A percentile compares a stretch with the other conserved stretches of the same genome.
phyloP scores from a whole-genome alignment of 2,113 vertebrate genomes.

The Scomber japonicus region DNA sequence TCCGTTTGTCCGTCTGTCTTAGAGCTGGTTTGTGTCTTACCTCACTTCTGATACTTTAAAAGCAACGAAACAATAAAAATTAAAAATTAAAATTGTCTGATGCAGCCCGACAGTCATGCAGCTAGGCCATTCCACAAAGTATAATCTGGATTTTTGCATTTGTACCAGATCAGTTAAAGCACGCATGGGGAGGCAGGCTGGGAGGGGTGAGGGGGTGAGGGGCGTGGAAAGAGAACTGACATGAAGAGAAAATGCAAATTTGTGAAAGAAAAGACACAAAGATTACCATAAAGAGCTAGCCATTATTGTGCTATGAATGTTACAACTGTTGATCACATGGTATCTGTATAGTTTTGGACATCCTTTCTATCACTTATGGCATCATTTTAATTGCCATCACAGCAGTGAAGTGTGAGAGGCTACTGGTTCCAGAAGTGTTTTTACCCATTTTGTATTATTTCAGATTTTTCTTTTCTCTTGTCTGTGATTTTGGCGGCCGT shows the following conservation, averaged over 20 bases:
- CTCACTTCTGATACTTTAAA: constrained; percentile 20
- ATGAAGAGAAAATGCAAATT: background rate
- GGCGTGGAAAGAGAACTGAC: background rate
- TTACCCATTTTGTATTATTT: too few relatives aligned
- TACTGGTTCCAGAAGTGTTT: too few relatives aligned
- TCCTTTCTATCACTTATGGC: too few relatives aligned
- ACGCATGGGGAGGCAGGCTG: background rate
- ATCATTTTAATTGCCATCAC: too few relatives aligned
- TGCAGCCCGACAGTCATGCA: background rate
- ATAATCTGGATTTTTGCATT: background rate
- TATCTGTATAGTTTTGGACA: too few relatives aligned
- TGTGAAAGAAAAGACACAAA: background rate
- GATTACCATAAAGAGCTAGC: background rate
- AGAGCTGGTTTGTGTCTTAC: constrained; percentile 12
- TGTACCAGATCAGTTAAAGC: constrained; percentile 4
- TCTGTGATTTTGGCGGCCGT: too few relatives aligned
- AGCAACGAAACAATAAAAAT: background rate
- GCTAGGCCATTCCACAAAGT: constrained; percentile 1
- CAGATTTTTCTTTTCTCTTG: too few relatives aligned
- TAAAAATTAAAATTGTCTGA: background rate
- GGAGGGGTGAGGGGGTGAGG: too few relatives aligned
- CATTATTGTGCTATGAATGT: too few relatives aligned
- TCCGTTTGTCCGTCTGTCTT: constrained; percentile 19
- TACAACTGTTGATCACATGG: too few relatives aligned
- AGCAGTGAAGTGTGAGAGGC: too few relatives aligned